Percentiles rank a stretch among this genome's conserved stretches.
Conservation (phyloP, 2,113 vertebrate species). For the Carlito syrichta region DNA sequence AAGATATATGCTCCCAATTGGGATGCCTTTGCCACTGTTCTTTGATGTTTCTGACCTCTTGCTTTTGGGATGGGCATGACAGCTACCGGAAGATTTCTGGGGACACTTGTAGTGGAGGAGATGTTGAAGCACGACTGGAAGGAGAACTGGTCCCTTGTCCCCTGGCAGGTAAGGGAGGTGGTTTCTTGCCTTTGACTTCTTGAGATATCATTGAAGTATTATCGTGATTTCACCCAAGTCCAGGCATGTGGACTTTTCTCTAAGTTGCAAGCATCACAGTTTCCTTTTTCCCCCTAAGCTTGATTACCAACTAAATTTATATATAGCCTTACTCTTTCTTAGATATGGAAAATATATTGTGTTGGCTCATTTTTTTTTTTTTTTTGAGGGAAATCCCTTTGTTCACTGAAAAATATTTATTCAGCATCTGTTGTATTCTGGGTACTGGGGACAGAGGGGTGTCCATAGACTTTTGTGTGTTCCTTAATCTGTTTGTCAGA, state of each 20-base stretch:
- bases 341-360: background rate
- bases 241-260: background rate
- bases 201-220: background rate
- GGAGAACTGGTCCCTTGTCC: slow-evolving; percentile 96
- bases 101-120: slow-evolving; percentile 95
- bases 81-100: slow-evolving; percentile 98
- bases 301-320: background rate
- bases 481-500: background rate
- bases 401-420: background rate
- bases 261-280: background rate
- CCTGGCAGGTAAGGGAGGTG: slow-evolving; percentile 87
- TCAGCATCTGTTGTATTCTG: background rate
- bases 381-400: background rate
- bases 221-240: background rate
- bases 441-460: rapidly evolving
- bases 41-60: slow-evolving; percentile 29
- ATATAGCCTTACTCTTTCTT: background rate
- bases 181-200: background rate
- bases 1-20: background rate
- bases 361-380: background rate
- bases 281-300: background rate
- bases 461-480: background rate
- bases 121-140: slow-evolving; percentile 92
- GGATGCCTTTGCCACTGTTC: background rate
- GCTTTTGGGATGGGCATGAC: background rate